Conservation (phyloP, 2,797 vertebrate genomes). For the Sebastes itinus region DNA sequence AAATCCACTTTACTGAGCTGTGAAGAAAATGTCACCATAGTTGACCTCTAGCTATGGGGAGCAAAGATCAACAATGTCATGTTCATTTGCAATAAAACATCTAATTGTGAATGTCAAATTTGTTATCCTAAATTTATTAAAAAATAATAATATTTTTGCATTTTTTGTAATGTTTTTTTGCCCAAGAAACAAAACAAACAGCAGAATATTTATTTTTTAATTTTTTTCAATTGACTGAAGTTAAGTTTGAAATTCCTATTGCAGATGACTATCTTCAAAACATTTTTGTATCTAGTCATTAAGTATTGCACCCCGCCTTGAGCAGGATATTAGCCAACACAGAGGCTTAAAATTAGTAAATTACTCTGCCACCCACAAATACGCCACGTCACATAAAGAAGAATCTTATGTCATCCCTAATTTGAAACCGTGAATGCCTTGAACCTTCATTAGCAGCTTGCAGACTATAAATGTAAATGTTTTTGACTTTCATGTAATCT, state of each 20-base stretch:
- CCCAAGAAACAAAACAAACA: not conserved
- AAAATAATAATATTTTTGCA: not conserved
- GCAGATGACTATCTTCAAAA: not conserved
- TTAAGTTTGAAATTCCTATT: not conserved
- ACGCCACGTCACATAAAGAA: not conserved
- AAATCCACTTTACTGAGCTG: not conserved
- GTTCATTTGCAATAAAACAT: not conserved
- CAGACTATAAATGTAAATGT: not conserved
- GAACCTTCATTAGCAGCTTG: not conserved
- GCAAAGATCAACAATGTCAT: not conserved
- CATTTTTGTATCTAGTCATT: not conserved
- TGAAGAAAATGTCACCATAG: not conserved
- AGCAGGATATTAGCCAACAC: conserved; percentile 26
- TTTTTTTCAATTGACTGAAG: not conserved
- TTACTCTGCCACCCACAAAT: not conserved
- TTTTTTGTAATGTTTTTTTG: not conserved
- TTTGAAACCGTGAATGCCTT: not conserved
- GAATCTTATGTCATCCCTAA: not conserved
- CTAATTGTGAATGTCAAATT: not conserved
- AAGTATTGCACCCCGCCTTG: not conserved
- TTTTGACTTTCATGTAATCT: not conserved
- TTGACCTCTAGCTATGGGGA: not conserved
- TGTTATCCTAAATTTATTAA: not conserved
- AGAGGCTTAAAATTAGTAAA: conserved; percentile 1
- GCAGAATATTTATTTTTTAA: not conserved